Evolutionary conservation across 2,113 vertebrate genomes (phyloP).

Genomic region (Bubo blakistoni): DNA sequence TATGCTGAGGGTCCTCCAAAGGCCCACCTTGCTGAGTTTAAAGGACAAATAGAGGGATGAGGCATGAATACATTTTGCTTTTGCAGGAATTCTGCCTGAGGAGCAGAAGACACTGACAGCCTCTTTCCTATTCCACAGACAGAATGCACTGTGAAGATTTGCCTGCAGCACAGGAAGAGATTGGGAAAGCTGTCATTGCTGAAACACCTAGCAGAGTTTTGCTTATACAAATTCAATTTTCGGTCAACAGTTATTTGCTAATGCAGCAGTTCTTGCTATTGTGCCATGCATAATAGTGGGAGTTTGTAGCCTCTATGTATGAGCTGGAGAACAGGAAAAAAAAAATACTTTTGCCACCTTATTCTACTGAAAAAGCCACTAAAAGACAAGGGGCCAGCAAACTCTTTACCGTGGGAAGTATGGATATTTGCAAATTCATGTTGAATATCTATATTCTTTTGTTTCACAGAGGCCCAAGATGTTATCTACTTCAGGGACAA

Average conservation of each 20-base stretch:
- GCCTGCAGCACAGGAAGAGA: not conserved
- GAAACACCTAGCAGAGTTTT: not conserved
- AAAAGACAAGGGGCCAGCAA: not conserved
- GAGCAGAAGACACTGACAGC: fast-evolving
- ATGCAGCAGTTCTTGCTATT: not conserved
- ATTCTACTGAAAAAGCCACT: not conserved
- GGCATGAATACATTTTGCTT: not conserved
- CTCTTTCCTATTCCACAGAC: not conserved
- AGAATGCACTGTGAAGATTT: not conserved
- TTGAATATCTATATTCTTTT: not conserved
- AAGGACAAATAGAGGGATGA: not conserved
- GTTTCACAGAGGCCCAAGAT: not conserved
- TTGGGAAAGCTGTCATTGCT: not conserved
- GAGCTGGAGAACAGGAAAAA: not conserved
- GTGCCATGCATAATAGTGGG: not conserved
- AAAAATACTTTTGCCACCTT: not conserved
- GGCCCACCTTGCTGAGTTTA: not conserved
- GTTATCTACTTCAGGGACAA: not conserved
- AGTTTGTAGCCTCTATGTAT: not conserved
- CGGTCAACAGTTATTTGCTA: not conserved
- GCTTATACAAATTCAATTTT: not conserved
- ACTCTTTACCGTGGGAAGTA: not conserved
- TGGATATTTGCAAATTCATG: not conserved
- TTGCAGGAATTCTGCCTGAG: not conserved
- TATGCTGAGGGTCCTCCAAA: not conserved